A percentile compares a stretch with the other conserved stretches of the same genome.
phyloP scores from a whole-genome alignment of 2,888 invertebrate species.

The Parapristionchus giblindavisi region DNA sequence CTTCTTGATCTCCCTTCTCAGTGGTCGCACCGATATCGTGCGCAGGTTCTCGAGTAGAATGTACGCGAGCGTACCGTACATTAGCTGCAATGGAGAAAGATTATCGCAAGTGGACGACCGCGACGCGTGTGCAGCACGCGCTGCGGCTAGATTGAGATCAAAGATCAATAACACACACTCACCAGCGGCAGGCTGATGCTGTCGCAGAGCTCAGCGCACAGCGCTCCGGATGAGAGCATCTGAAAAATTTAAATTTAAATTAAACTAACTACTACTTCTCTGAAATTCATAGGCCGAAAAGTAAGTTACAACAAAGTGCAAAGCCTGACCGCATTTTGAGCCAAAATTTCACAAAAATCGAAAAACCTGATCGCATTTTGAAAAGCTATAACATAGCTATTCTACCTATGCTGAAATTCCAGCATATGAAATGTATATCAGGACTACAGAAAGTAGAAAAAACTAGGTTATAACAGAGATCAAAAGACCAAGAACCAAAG shows the following conservation, averaged over 20 bases:
- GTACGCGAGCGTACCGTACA: conserved; percentile 39
- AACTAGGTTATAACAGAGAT: no score
- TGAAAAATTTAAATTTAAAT: conserved; percentile 37
- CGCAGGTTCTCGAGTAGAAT: conserved; percentile 41
- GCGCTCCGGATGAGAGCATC: conserved; percentile 57
- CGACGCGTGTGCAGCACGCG: neutral
- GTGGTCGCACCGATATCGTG: neutral
- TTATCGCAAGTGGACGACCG: neutral
- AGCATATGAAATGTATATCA: no score
- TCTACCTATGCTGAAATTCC: no score
- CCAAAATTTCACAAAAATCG: no score
- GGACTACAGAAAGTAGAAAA: no score
- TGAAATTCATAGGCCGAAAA: no score
- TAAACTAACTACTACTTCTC: no score
- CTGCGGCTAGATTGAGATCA: neutral
- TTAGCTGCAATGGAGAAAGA: neutral
- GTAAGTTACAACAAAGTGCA: no score
- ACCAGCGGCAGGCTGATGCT: conserved; percentile 48
- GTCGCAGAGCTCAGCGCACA: conserved; percentile 52
- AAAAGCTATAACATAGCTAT: no score
- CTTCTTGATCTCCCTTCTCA: neutral
- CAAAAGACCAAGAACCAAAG: no score
- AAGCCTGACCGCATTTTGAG: no score
- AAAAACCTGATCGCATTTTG: no score
- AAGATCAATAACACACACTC: conserved; percentile 10